A percentile compares a stretch with the other conserved stretches of the same genome.
Evolutionary conservation across 1,140 invertebrate genomes (phyloP).

Genomic region (Gyrodactylus bullatarudis): DNA sequence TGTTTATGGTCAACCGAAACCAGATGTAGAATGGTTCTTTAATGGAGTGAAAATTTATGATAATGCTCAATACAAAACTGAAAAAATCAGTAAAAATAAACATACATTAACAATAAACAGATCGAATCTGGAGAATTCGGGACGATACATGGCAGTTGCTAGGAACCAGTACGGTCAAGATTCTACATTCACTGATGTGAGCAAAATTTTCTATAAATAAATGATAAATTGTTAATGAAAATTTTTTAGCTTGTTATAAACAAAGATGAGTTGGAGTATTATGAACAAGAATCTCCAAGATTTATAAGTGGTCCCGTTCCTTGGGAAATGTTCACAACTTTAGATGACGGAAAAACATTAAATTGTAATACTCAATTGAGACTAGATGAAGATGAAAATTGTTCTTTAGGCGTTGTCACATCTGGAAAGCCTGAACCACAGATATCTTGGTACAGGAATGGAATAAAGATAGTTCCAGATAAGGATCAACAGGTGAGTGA

Average conservation of each 20-base stretch:
- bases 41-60: slow-evolving; percentile 24
- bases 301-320: background rate
- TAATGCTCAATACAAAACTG: background rate
- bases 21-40: slow-evolving; percentile 35
- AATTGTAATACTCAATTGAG: background rate
- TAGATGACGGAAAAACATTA: background rate
- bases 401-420: background rate
- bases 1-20: slow-evolving; percentile 35
- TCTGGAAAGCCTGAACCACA: slow-evolving; percentile 12
- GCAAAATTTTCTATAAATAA: no score
- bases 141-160: background rate
- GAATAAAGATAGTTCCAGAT: slow-evolving; percentile 9
- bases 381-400: background rate
- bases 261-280: no score
- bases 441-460: slow-evolving; percentile 15
- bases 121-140: background rate
- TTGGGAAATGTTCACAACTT: background rate
- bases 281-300: background rate
- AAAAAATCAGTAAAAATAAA: background rate
- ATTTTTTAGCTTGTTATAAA: no score
- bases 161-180: background rate
- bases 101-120: background rate
- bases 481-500: background rate
- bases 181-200: background rate
- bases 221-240: no score